Base-by-base conservation (phyloP, 92 coral and sea anemone genomes). In the Epizoanthus rinbou region DNA sequence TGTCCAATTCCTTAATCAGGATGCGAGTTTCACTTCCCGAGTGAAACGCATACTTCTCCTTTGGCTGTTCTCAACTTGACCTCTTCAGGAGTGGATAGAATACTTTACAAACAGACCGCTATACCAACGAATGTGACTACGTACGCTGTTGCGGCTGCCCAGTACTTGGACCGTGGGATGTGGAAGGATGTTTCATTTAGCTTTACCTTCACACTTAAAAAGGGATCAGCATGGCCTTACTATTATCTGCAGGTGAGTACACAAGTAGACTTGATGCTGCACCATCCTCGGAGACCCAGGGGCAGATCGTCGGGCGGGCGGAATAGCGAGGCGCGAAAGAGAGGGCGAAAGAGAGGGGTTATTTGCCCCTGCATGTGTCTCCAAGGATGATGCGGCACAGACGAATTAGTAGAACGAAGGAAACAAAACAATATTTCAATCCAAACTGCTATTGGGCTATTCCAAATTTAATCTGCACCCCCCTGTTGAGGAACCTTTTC, bases 201-300 rank as follows among this genome's bases (percentile, higher is more conserved):
- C 39, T 22, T 50, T 50, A 50, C 54, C n/a, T 69, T 69, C 13
- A 69, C 24, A 4, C 10, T 69, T 22, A 16, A 69, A 69, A 16
- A 37, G 18, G 74, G 54, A 0, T 11, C 11, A 8, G 54, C 14
- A 16, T 69, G 74, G 74, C 74, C 74, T 17, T 69, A 37, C 74
- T 69, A 35, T 17, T 69, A 69, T 69, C 25, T 69, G 3, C 23
- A 35, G 13, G 74, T 69, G 54, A 39, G 74, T 69, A 18, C 43
- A 5, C 10, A 22, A 22, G 31, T 64, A 1, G 5, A 0, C 6
- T 31, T 35, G 23, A 17, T 5, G 45, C n/a, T n/a, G n/a, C n/a
- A n/a, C n/a, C n/a, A n/a, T n/a, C n/a, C n/a, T n/a, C n/a, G n/a
- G n/a, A n/a, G n/a, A n/a, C n/a, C n/a, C n/a, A n/a, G n/a, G n/a